Conservation (phyloP, 2,113 vertebrate genomes). For the Megaceryle maxima region DNA sequence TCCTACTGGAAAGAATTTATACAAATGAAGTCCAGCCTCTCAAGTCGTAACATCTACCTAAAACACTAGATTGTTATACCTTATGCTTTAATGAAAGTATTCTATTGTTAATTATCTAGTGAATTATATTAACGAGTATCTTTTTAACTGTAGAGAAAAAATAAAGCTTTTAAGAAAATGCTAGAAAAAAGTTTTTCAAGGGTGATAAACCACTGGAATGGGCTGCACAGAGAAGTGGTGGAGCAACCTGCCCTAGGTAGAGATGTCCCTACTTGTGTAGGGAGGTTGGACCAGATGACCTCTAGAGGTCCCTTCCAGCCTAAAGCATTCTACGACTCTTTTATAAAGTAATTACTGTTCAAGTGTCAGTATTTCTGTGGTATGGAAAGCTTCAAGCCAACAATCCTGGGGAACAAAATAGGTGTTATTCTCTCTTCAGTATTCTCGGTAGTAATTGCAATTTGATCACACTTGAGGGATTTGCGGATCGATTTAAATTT, state of each 20-base stretch:
- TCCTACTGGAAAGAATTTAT: neutral
- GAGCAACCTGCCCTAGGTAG: no score
- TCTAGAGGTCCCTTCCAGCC: no score
- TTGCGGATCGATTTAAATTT: neutral
- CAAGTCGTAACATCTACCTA: neutral
- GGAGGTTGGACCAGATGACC: no score
- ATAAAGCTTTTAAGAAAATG: neutral
- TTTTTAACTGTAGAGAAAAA: conserved; percentile 18
- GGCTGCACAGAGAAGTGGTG: no score
- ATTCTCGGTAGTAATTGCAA: neutral
- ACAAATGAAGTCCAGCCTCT: neutral
- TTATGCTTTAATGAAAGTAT: neutral
- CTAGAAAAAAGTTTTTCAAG: no score
- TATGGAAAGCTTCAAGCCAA: neutral
- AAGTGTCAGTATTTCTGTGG: neutral
- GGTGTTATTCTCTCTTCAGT: neutral
- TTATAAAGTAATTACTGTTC: neutral
- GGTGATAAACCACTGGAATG: no score
- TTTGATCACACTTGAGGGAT: neutral
- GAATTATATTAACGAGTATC: neutral
- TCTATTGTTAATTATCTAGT: neutral
- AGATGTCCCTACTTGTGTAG: no score
- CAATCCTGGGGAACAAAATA: neutral
- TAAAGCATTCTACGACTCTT: no score
- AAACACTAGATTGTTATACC: neutral